Conservation (phyloP, 2,888 invertebrate genomes). For the Andrena minutula region DNA sequence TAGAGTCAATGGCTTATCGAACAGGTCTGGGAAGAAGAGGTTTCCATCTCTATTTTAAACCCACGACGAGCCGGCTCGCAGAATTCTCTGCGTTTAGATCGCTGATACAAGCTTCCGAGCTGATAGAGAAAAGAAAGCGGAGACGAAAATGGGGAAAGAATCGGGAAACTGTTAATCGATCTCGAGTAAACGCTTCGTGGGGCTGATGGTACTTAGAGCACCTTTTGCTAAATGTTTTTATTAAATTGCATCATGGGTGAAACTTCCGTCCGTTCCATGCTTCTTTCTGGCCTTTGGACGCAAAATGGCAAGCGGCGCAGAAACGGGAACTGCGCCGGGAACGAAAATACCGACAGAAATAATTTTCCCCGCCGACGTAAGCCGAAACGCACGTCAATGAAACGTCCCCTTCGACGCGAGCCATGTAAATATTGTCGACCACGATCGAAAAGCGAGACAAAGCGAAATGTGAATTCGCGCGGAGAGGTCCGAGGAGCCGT, state of each 20-base stretch:
- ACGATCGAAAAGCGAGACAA: constrained; percentile 19
- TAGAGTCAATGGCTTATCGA: too few relatives aligned
- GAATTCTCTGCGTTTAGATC: not conserved
- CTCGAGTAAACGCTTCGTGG: not conserved
- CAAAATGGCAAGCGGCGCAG: not conserved
- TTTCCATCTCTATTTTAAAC: too few relatives aligned
- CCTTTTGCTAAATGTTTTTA: not conserved
- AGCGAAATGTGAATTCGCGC: constrained; percentile 1
- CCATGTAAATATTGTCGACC: constrained; percentile 17
- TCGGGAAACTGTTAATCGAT: not conserved
- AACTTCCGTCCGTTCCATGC: not conserved
- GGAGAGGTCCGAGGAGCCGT: not conserved
- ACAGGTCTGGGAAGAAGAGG: too few relatives aligned
- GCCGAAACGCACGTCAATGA: not conserved
- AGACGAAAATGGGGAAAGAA: not conserved
- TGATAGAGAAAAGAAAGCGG: not conserved
- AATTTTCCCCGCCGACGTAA: constrained; percentile 13
- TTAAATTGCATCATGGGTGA: not conserved
- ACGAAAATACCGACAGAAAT: constrained; percentile 22
- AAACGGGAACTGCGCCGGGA: not conserved
- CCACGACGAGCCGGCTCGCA: too few relatives aligned
- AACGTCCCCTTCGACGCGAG: not conserved
- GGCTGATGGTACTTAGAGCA: not conserved
- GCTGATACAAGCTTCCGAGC: too few relatives aligned
- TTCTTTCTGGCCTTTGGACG: not conserved